phyloP scores from a whole-genome alignment of 2,797 vertebrate genomes.

The Columba guinea region DNA sequence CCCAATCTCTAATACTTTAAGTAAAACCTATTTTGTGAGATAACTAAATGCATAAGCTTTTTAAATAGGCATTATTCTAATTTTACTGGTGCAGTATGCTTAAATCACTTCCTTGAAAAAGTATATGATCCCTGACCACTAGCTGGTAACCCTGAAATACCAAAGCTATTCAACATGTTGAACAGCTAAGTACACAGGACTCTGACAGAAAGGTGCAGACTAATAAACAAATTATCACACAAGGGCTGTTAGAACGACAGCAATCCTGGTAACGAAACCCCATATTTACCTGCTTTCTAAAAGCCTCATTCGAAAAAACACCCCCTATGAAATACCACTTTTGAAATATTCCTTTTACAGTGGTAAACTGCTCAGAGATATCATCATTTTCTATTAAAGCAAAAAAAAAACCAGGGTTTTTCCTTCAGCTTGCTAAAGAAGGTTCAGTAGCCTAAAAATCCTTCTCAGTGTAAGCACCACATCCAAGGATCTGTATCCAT shows the following conservation, averaged over 20 bases:
- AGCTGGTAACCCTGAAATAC: conserved; percentile 37
- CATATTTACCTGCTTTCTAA: background rate
- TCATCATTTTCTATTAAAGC: background rate
- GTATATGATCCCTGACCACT: background rate
- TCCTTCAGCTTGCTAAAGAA: background rate
- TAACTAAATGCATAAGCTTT: background rate
- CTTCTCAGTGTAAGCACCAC: background rate
- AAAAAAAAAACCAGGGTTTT: background rate
- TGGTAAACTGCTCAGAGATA: background rate
- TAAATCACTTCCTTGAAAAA: background rate
- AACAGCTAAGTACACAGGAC: background rate
- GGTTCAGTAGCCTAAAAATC: conserved; percentile 10
- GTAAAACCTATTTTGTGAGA: background rate
- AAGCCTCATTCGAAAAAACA: background rate
- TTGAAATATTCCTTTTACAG: background rate
- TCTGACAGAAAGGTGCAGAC: background rate
- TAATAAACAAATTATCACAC: background rate
- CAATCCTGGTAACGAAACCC: background rate
- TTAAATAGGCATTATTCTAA: background rate
- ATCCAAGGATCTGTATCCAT: background rate
- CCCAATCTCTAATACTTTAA: background rate
- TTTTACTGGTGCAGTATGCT: background rate
- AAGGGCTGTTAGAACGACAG: background rate
- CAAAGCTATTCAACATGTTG: background rate
- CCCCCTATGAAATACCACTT: background rate